Evolutionary conservation across 2,113 vertebrate genomes (phyloP), one percentile per base, ranked within the genome.

Genomic region (Dermatemys mawii): DNA sequence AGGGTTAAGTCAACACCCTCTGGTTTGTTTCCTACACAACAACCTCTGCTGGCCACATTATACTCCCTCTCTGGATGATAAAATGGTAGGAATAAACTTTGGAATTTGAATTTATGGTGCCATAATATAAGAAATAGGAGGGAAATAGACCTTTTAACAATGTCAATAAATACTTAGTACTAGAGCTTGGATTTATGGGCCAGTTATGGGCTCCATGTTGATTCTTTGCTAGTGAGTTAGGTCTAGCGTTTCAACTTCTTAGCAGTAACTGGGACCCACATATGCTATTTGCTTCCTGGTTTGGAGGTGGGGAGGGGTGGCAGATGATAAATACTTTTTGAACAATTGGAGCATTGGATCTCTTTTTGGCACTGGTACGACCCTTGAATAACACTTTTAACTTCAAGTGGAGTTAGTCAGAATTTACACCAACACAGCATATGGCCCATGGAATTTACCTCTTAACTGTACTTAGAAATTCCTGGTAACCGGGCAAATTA

Each of bases 151-250:
- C 83, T 93, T 95, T 48, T 67, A 55, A 82, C 38, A 55, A 24
- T 86, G 49, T 90, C 89, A 93, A 95, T 96, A 95, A 95, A 91
- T 96, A 96, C 86, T 97, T 95, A 96, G 84, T 92, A 51, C 75
- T 48, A 90, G 91, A 85, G 49, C 89, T 95, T 48, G 67, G 93
- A 94, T 90, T 95, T 94, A 85, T 50, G 79, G 49, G 88, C 89
- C 87, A 90, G 70, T 93, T 93, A 63, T 57, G 22, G 85, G 93
- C 67, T 91, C 67, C 19, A 11, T 94, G 92, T 86, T 94, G 90
- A 84, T 93, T 88, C 55, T 86, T 84, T 89, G 89, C 75, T 86
- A 35, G 78, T 17, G 83, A 87, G 76, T 87, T 87, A 90, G 86
- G 14, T 50, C 9, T n/a, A n/a, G 32, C n/a, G 51, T 51, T 79